phyloP scores from a whole-genome alignment of 2,797 vertebrate species.

The Liasis olivaceus region DNA sequence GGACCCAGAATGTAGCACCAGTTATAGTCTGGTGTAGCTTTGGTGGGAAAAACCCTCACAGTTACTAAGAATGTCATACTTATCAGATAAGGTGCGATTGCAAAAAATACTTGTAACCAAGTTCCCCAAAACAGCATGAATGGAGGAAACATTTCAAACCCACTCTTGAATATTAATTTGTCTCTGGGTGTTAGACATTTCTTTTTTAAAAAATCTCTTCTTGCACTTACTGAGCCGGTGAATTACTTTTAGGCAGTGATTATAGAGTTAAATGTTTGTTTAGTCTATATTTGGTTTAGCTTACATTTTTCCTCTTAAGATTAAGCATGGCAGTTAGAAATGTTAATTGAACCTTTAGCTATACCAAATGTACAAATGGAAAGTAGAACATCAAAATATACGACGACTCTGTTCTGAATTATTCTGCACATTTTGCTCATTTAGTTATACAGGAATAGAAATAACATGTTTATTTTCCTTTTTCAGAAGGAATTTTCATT shows the following conservation, averaged over 20 bases:
- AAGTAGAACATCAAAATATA: background rate
- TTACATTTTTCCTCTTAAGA: background rate
- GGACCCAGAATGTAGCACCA: background rate
- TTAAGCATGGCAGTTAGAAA: background rate
- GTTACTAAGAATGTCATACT: background rate
- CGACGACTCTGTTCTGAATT: background rate
- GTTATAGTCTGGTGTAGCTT: background rate
- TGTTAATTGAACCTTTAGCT: background rate
- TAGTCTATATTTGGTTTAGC: background rate
- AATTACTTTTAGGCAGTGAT: background rate
- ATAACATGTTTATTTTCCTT: background rate
- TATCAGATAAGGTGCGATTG: background rate
- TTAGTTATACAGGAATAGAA: background rate
- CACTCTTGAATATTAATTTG: background rate
- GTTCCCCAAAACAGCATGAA: background rate
- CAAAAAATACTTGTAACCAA: background rate
- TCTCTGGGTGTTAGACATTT: background rate
- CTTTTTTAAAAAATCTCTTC: background rate
- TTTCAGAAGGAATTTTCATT: background rate
- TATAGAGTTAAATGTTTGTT: background rate
- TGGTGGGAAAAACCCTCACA: background rate
- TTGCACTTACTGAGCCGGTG: background rate
- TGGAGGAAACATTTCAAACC: background rate
- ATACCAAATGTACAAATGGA: background rate
- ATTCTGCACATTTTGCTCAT: background rate